A percentile compares a stretch with the other conserved stretches of the same genome.
Evolutionary conservation across 2,113 vertebrate species (phyloP).

Genomic region (Daphoenositta chrysoptera): DNA sequence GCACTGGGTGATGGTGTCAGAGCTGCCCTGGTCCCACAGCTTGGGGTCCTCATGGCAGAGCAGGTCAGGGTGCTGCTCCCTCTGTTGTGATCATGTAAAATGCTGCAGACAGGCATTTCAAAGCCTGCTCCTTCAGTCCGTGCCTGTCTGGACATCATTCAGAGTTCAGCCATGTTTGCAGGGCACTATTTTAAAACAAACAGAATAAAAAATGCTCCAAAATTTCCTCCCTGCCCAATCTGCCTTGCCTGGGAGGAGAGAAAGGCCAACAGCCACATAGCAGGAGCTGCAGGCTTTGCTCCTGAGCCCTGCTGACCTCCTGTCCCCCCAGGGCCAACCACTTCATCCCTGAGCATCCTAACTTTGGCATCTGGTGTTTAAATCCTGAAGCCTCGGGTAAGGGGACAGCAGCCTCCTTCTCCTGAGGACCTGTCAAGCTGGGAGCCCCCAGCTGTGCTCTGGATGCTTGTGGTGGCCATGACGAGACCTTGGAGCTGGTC

Average conservation of each 20-base stretch:
- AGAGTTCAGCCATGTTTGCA: background rate
- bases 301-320: background rate
- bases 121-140: background rate
- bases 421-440: background rate
- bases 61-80: background rate
- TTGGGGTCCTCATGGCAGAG: fast-evolving
- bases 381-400: background rate
- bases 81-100: background rate
- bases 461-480: background rate
- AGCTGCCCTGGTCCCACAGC: background rate
- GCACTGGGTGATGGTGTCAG: fast-evolving
- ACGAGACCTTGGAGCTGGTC: background rate
- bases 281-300: background rate
- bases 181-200: background rate
- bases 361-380: background rate
- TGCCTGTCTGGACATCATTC: background rate
- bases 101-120: background rate
- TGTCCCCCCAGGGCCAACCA: background rate
- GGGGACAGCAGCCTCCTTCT: background rate
- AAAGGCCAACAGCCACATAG: background rate
- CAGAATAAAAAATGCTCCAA: background rate
- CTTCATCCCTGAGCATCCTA: background rate
- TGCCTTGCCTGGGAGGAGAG: background rate
- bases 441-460: background rate
- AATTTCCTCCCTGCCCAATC: background rate